These are phyloP conservation scores for Gorsachius magnificus DNA, from an alignment of 2,797 vertebrate genomes.

Conservation along the genomic window DNA sequence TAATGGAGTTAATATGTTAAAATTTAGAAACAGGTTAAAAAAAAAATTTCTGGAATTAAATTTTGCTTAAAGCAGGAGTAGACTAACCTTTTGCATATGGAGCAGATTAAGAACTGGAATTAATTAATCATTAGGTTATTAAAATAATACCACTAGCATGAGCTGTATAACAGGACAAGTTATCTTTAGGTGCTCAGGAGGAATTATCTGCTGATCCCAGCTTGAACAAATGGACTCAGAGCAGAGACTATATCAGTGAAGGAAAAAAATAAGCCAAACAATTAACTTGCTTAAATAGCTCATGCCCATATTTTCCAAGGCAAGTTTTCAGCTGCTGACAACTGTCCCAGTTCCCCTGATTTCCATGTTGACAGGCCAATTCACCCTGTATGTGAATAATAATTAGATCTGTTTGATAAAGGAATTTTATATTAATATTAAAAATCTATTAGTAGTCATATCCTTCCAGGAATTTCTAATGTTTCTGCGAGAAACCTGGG, in stretches of 20 bases:
- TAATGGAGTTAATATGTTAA: too few relatives aligned
- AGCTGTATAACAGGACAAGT: background rate
- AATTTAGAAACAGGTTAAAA: too few relatives aligned
- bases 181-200: slow-evolving; percentile 4
- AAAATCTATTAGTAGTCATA: background rate
- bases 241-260: background rate
- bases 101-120: slow-evolving; percentile 33
- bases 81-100: background rate
- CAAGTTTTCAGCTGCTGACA: background rate
- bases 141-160: background rate
- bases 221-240: background rate
- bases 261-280: background rate
- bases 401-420: background rate
- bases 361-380: background rate
- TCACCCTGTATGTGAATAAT: background rate
- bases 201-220: slow-evolving; percentile 21
- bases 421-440: background rate
- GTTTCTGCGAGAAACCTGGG: background rate
- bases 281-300: background rate
- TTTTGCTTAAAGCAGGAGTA: background rate
- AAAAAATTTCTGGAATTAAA: slow-evolving; percentile 26
- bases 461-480: background rate
- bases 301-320: background rate
- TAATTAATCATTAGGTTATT: slow-evolving; percentile 36
- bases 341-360: background rate